A percentile compares a stretch with the other conserved stretches of the same genome.
phyloP scores from a whole-genome alignment of 1,140 invertebrate genomes.

The Dysdera silvatica region DNA sequence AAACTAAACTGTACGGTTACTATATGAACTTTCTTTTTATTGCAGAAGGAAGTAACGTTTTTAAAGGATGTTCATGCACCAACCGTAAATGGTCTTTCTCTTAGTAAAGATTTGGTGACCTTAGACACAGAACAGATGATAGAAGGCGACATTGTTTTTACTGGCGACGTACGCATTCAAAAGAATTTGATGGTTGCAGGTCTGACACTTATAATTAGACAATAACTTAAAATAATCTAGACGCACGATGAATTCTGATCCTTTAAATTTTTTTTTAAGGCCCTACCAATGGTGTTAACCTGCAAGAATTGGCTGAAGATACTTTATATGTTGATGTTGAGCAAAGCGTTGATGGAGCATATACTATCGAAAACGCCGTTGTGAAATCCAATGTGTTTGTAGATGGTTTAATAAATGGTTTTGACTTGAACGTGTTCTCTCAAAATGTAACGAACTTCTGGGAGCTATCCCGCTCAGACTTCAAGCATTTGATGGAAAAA shows the following conservation, averaged over 20 bases:
- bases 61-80: neutral
- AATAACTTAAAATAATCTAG: neutral
- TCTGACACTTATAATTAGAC: too few species aligned
- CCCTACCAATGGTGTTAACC: neutral
- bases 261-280: slow-evolving; percentile 1
- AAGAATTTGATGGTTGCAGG: neutral
- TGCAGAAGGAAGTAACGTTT: slow-evolving; percentile 2
- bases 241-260: neutral
- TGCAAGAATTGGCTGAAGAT: neutral
- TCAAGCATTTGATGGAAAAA: neutral
- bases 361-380: neutral
- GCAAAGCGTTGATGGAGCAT: neutral
- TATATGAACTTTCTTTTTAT: too few species aligned
- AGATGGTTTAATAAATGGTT: slow-evolving; percentile 2
- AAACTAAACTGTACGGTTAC: too few species aligned
- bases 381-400: neutral
- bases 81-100: slow-evolving; percentile 6
- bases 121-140: slow-evolving; percentile 17
- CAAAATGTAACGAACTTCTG: slow-evolving; percentile 9
- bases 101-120: slow-evolving; percentile 7
- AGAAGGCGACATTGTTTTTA: neutral
- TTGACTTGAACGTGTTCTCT: slow-evolving; percentile 7
- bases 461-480: neutral
- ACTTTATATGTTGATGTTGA: slow-evolving; percentile 11
- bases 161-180: neutral